These are phyloP conservation scores for Peromyscus aztecus DNA, from an alignment of 2,797 vertebrate species.

Conservation along the genomic window DNA sequence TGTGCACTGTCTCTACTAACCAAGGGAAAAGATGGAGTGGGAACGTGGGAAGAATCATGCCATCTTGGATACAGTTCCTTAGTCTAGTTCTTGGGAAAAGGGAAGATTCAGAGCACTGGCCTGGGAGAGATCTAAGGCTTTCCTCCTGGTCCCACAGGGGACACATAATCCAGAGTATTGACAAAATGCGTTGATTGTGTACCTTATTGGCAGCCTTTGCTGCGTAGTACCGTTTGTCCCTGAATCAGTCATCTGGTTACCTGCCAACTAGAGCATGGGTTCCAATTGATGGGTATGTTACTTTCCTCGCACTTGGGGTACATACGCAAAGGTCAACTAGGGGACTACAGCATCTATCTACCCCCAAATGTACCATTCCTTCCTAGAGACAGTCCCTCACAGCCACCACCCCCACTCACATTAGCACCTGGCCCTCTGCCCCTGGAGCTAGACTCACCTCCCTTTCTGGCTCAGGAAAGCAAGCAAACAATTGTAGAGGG, in stretches of 20 bases:
- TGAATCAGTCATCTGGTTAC: not conserved
- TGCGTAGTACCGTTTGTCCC: not conserved
- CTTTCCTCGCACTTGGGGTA: not conserved
- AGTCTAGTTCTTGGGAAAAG: not conserved
- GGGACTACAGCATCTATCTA: not conserved
- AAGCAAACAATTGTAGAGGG: fast-evolving
- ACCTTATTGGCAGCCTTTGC: not conserved
- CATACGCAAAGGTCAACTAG: not conserved
- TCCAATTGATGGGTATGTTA: fast-evolving
- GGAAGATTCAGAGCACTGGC: not conserved
- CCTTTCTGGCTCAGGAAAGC: not conserved
- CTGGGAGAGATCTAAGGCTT: fast-evolving
- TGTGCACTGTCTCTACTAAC: not conserved
- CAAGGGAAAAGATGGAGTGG: not conserved
- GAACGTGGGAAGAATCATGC: not conserved
- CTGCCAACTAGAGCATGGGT: not conserved
- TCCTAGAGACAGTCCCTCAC: not conserved
- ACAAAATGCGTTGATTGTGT: not conserved
- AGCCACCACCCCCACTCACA: not conserved
- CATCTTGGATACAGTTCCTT: too few relatives aligned
- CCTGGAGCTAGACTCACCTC: not conserved
- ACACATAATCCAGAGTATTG: too few relatives aligned
- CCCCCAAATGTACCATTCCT: not conserved
- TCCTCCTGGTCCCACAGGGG: not conserved
- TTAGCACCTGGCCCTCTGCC: not conserved